These are phyloP conservation scores for Spinibarbus caldwelli DNA, from an alignment of 2,797 vertebrate species.

Conservation along the genomic window DNA sequence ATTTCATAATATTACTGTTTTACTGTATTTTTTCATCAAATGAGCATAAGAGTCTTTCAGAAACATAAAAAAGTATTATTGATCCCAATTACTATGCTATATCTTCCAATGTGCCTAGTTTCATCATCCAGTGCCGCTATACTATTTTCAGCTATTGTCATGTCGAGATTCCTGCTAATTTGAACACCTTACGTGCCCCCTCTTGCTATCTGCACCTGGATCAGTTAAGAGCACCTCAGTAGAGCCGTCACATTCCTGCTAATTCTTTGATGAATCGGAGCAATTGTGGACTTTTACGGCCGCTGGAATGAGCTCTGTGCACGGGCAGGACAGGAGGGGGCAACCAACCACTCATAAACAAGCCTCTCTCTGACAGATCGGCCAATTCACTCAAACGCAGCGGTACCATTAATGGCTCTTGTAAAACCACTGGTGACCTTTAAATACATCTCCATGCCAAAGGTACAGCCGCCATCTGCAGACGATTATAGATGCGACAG, in stretches of 20 bases:
- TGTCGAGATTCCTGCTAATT: constrained; percentile 49
- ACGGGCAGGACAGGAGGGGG: constrained; percentile 58
- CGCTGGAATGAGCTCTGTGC: constrained; percentile 69
- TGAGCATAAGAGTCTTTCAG: background rate
- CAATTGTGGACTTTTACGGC: constrained; percentile 75
- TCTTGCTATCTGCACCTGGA: constrained; percentile 63
- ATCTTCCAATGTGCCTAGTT: background rate
- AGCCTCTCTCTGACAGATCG: constrained; percentile 75
- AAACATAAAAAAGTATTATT: background rate
- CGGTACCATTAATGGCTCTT: constrained; percentile 72
- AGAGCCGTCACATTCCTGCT: constrained; percentile 67
- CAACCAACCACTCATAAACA: constrained; percentile 74
- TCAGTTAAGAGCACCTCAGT: constrained; percentile 50
- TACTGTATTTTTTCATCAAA: background rate
- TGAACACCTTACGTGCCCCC: constrained; percentile 40
- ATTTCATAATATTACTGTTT: too few relatives aligned
- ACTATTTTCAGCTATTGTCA: background rate
- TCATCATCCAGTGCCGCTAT: background rate
- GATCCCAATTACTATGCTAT: background rate
- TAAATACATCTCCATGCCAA: constrained; percentile 71
- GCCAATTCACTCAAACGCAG: constrained; percentile 74
- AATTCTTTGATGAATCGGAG: constrained; percentile 77
- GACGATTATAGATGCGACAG: constrained; percentile 65
- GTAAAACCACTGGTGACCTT: constrained; percentile 78
- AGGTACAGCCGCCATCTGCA: constrained; percentile 63